These are phyloP conservation scores for Salticus scenicus DNA, from an alignment of 2,888 invertebrate genomes.

Conservation along the genomic window DNA sequence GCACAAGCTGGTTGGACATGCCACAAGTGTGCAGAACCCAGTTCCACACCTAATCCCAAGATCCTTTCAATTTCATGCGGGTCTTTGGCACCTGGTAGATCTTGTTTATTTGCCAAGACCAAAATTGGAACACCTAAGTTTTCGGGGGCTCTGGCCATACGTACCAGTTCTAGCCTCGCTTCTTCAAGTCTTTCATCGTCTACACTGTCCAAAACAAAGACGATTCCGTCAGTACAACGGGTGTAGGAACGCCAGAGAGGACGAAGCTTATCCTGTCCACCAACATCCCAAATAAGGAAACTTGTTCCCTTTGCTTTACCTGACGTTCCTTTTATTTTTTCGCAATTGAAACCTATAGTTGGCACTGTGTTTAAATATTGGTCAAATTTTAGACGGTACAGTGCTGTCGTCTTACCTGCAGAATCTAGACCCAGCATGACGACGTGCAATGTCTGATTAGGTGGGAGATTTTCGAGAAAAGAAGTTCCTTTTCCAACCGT, in stretches of 20 bases:
- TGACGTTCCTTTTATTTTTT: constrained; percentile 90
- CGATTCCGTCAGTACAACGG: constrained; percentile 96
- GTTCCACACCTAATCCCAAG: constrained; percentile 86
- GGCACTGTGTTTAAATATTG: constrained; percentile 98
- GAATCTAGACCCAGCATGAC: constrained; percentile 98
- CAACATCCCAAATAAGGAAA: constrained; percentile 98
- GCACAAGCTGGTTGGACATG: constrained; percentile 96
- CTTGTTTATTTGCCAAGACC: constrained; percentile 95
- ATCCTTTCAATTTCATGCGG: constrained; percentile 89
- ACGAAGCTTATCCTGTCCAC: constrained; percentile 95
- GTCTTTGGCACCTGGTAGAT: constrained; percentile 89
- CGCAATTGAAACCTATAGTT: constrained; percentile 98
- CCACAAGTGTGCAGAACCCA: constrained; percentile 84
- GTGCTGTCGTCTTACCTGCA: constrained; percentile 96
- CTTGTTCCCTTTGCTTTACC: constrained; percentile 95
- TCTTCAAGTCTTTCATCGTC: constrained; percentile 97
- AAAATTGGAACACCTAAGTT: constrained; percentile 92
- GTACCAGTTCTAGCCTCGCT: constrained; percentile 95
- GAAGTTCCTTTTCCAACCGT: constrained; percentile 74
- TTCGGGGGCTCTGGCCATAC: constrained; percentile 93
- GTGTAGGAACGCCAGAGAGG: constrained; percentile 98
- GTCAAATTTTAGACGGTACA: constrained; percentile 97
- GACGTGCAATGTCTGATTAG: constrained; percentile 86
- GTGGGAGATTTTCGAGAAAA: constrained; percentile 86
- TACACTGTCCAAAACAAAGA: constrained; percentile 96